Evolutionary conservation across 2,113 vertebrate genomes (phyloP).

Genomic region (Podilymbus podiceps): DNA sequence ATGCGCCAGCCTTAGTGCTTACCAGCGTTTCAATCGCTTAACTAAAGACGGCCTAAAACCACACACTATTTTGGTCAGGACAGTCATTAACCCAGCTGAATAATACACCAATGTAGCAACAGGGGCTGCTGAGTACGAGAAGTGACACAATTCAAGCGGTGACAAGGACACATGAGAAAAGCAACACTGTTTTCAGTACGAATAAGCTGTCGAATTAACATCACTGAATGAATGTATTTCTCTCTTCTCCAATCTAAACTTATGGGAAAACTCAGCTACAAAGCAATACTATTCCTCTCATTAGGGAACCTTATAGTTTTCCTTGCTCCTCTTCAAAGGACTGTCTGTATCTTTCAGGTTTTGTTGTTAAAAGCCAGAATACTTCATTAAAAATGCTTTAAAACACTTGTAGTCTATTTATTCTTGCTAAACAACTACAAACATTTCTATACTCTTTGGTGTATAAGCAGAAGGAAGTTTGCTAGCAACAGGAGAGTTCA

Average conservation of each 20-base stretch:
- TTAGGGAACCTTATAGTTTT: neutral
- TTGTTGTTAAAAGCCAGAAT: neutral
- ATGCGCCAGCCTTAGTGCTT: neutral
- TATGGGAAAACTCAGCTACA: neutral
- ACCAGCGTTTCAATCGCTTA: neutral
- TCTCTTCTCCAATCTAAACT: neutral
- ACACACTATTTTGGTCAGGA: neutral
- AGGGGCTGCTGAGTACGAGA: neutral
- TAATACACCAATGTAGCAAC: accelerated
- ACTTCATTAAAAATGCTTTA: neutral
- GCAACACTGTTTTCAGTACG: neutral
- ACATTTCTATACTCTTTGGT: neutral
- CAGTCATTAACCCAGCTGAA: neutral
- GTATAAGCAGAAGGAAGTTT: neutral
- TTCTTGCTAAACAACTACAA: neutral
- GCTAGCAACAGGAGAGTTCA: neutral
- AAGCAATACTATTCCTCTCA: neutral
- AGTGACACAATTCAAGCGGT: neutral
- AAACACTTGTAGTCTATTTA: neutral
- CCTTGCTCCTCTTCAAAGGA: neutral
- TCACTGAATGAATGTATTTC: no score
- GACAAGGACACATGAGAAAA: neutral
- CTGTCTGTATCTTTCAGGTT: neutral
- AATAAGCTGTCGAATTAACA: neutral
- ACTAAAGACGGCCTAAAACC: neutral